phyloP scores from a whole-genome alignment of 2,797 vertebrate species.

The Oreochromis grahami region DNA sequence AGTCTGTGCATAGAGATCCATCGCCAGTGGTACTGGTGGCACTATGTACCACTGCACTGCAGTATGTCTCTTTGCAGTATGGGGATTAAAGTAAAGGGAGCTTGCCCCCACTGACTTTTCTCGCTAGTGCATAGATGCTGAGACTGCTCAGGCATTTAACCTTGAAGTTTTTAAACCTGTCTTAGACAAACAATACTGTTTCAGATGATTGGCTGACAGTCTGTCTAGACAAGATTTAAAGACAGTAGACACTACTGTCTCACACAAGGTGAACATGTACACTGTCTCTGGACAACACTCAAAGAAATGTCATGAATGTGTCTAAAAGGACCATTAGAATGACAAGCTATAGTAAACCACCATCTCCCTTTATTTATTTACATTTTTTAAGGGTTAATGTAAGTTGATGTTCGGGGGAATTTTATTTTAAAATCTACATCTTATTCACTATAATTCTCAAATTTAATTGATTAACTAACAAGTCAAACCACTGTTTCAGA shows the following conservation, averaged over 20 bases:
- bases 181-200: slow-evolving; percentile 28
- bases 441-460: background rate
- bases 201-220: slow-evolving; percentile 15
- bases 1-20: background rate
- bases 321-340: background rate
- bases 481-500: background rate
- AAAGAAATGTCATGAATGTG: background rate
- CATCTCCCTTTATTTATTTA: background rate
- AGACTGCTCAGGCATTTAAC: slow-evolving; percentile 28
- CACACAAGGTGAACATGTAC: background rate
- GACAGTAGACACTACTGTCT: background rate
- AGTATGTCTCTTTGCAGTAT: background rate
- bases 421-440: background rate
- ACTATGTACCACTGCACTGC: background rate
- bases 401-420: background rate
- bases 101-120: background rate
- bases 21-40: background rate
- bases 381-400: background rate
- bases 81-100: background rate
- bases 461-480: background rate
- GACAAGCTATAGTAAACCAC: background rate
- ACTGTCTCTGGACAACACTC: background rate
- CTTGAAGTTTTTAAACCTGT: slow-evolving; percentile 46
- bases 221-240: background rate
- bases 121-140: slow-evolving; percentile 9